Evolutionary conservation across 2,888 invertebrate species (phyloP).

Genomic region (Falcaria lacertinaria): DNA sequence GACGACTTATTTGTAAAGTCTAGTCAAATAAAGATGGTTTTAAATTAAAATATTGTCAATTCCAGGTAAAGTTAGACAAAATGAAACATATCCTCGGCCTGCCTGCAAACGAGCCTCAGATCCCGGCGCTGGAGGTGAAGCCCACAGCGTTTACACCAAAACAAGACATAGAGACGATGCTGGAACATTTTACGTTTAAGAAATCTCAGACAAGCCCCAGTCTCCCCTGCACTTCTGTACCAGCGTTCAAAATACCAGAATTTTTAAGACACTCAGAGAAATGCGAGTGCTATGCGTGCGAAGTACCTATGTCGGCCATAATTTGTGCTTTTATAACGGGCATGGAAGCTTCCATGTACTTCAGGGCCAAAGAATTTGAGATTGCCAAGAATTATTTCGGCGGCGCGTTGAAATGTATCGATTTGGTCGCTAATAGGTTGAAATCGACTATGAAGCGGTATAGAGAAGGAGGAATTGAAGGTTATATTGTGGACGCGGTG

Average conservation of each 20-base stretch:
- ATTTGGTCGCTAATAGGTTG: conserved; percentile 31
- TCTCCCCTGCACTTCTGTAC: conserved; percentile 24
- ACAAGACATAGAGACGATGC: conserved; percentile 51
- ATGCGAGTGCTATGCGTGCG: conserved; percentile 51
- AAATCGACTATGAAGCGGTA: conserved; percentile 15
- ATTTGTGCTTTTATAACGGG: conserved; percentile 34
- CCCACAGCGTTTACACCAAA: conserved; percentile 30
- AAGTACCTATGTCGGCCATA: conserved; percentile 28
- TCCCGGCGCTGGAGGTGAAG: conserved; percentile 4
- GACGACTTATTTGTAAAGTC: too few species aligned
- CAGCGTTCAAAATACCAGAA: conserved; percentile 38
- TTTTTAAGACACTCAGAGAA: conserved; percentile 37
- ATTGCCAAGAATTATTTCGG: conserved; percentile 56
- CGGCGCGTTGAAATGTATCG: conserved; percentile 36
- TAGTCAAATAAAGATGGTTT: too few species aligned
- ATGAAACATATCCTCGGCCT: conserved; percentile 54
- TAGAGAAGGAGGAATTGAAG: conserved; percentile 23
- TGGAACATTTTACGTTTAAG: conserved; percentile 38
- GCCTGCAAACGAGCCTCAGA: conserved; percentile 25
- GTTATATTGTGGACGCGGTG: conserved; percentile 33
- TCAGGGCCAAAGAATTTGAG: conserved; percentile 42
- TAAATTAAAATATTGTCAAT: too few species aligned
- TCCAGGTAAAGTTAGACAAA: conserved; percentile 55
- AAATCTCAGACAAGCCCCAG: conserved; percentile 41
- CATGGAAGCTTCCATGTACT: conserved; percentile 51